Percentiles rank a stretch among this genome's conserved stretches.
These are phyloP conservation scores for Crotalus viridis DNA, from an alignment of 2,113 vertebrate species.

Conservation along the genomic window DNA sequence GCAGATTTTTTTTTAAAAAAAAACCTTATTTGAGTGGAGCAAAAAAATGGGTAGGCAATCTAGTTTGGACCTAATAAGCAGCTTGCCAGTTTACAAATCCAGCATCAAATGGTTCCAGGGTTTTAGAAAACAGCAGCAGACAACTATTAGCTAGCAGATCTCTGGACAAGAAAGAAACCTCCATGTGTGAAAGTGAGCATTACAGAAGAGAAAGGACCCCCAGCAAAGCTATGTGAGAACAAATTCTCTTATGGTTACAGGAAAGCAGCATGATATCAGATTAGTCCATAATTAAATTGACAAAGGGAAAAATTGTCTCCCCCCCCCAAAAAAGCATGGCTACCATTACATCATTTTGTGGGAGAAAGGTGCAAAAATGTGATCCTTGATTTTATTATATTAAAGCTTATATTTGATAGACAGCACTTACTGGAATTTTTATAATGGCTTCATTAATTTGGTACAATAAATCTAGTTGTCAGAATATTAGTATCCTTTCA, in stretches of 20 bases:
- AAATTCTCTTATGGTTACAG: background rate
- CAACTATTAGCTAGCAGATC: background rate
- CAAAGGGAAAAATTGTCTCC: background rate
- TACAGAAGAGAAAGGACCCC: background rate
- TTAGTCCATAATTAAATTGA: background rate
- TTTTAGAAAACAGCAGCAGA: background rate
- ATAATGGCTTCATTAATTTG: background rate
- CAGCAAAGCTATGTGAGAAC: background rate
- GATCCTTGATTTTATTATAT: background rate
- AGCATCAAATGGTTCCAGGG: background rate
- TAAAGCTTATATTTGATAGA: background rate
- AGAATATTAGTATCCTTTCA: background rate
- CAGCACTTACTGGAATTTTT: background rate
- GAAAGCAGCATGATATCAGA: background rate
- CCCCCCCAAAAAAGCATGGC: background rate
- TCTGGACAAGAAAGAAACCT: background rate
- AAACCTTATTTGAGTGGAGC: background rate
- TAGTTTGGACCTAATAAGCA: background rate
- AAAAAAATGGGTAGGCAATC: background rate
- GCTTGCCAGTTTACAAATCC: background rate
- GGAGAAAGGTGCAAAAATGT: background rate
- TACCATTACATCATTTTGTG: background rate
- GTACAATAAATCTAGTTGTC: background rate
- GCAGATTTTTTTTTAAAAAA: background rate
- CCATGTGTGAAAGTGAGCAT: background rate